Conservation (phyloP, 2,888 invertebrate species). For the Aleiodes testaceus region DNA sequence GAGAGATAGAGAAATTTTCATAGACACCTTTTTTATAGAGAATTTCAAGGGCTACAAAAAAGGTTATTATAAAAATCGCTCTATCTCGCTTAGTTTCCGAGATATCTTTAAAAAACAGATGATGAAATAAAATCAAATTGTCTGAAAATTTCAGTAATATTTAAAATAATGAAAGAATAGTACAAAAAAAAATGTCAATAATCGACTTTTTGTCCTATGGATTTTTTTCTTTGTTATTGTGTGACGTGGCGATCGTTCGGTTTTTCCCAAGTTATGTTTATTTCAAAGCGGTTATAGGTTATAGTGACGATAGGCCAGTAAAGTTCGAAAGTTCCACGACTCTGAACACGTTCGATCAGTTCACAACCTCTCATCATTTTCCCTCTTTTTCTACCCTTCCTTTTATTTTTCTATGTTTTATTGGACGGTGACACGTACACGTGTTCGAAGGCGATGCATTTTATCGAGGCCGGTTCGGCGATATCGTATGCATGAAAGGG, state of each 20-base stretch:
- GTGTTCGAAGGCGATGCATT: constrained; percentile 37
- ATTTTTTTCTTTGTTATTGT: constrained; percentile 59
- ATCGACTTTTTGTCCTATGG: constrained; percentile 57
- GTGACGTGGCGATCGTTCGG: constrained; percentile 68
- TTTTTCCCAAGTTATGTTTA: constrained; percentile 63
- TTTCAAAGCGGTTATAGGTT: constrained; percentile 64
- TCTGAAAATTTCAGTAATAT: too few species aligned
- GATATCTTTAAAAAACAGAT: too few species aligned
- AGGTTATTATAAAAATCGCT: too few species aligned
- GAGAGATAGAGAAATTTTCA: background rate
- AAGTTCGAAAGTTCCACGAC: constrained; percentile 48
- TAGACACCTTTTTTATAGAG: too few species aligned
- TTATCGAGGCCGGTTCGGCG: constrained; percentile 32
- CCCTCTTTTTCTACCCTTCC: background rate
- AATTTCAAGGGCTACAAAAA: too few species aligned
- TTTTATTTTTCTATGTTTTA: too few species aligned
- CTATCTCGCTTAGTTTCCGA: too few species aligned
- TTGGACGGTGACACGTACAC: constrained; percentile 38
- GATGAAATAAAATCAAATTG: too few species aligned
- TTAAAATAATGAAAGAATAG: too few species aligned
- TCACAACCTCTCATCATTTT: background rate
- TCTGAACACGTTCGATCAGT: constrained; percentile 45
- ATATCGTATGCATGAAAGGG: constrained; percentile 32
- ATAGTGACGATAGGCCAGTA: constrained; percentile 45
- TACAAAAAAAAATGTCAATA: constrained; percentile 28